These are phyloP conservation scores for Lycopodina hypogea DNA, from an alignment of 37 sponge, comb jelly and placozoan genomes.

Conservation along the genomic window DNA sequence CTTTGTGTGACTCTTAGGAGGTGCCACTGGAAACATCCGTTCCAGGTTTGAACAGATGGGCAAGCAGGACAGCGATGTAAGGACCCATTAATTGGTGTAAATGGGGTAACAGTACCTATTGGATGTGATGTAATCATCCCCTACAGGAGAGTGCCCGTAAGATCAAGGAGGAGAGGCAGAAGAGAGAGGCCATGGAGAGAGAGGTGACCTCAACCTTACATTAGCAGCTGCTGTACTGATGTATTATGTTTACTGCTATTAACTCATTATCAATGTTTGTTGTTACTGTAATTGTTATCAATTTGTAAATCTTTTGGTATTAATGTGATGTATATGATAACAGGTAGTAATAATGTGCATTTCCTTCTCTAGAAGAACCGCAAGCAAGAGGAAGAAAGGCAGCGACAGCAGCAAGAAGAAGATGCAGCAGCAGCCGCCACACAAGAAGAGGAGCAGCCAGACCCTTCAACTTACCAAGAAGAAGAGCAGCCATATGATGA, in stretches of 20 bases:
- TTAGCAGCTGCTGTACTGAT: neutral
- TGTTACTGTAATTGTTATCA: too few species aligned
- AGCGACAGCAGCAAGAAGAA: conserved; percentile 8
- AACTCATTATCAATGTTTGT: too few species aligned
- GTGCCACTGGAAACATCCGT: conserved; percentile 66
- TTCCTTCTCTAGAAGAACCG: neutral
- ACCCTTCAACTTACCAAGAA: neutral
- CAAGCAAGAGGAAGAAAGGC: conserved; percentile 32
- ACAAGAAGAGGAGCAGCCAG: neutral
- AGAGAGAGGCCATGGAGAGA: conserved; percentile 42
- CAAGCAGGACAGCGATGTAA: conserved; percentile 52
- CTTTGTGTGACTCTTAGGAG: conserved; percentile 14
- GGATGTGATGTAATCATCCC: neutral
- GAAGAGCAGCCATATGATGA: conserved; percentile 12
- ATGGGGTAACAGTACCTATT: neutral
- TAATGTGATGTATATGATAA: too few species aligned
- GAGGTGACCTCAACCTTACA: conserved; percentile 21
- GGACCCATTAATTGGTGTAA: neutral
- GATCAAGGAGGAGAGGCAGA: conserved; percentile 60
- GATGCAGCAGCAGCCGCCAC: neutral
- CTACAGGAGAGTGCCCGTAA: conserved; percentile 23
- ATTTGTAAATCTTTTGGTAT: too few species aligned
- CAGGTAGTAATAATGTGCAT: too few species aligned
- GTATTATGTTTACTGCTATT: too few species aligned
- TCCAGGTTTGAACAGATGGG: conserved; percentile 80